Base-by-base conservation (phyloP, 2,113 vertebrate genomes). In the Podarcis raffonei region DNA sequence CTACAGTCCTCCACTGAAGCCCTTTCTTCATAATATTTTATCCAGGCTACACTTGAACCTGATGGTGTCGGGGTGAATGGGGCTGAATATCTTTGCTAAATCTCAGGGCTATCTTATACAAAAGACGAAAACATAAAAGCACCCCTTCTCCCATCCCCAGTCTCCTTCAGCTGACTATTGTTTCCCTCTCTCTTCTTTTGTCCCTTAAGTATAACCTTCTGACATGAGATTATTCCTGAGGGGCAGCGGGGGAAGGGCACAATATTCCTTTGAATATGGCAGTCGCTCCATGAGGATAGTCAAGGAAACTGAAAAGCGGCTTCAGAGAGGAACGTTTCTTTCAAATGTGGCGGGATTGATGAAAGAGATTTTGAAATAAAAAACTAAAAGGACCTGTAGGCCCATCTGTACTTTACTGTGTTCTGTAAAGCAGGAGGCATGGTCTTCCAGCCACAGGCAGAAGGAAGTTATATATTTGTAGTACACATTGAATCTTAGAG, bases 151-250 rank as follows among this genome's bases (percentile, higher is more conserved):
- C 59, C 59, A 18, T 4, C 27, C 66, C 57, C 35, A 84, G 69
- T 59, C 27, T 39, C 9, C 39, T 1, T 65, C 0, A 8, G 7
- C 22, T 11, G 18, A 57, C 57, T 27, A 62, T 62, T 62, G 59
- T 69, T 12, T 20, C 59, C 15, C 0, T 3, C 48, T 11, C 48
- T 48, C 16, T 65, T 75, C 66, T 2, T 2, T 20, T 2, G 8
- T 62, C 66, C 69, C 71, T 75, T 20, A 76, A 88, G 37, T 76
- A 7, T 76, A 32, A 82, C 87, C 87, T 88, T 76, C 35, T 88
- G 80, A 83, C 87, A 66, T 48, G 13, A 48, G 72, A 83, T 83
- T 88, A 48, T 83, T 74, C 87, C 35, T 66, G 35, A 32, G 80
- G 30, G 57, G 37, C 25, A 1, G 20, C 1, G 20, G 69, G 30